Conservation (phyloP, 2,113 vertebrate species). For the Emydocephalus ijimae region DNA sequence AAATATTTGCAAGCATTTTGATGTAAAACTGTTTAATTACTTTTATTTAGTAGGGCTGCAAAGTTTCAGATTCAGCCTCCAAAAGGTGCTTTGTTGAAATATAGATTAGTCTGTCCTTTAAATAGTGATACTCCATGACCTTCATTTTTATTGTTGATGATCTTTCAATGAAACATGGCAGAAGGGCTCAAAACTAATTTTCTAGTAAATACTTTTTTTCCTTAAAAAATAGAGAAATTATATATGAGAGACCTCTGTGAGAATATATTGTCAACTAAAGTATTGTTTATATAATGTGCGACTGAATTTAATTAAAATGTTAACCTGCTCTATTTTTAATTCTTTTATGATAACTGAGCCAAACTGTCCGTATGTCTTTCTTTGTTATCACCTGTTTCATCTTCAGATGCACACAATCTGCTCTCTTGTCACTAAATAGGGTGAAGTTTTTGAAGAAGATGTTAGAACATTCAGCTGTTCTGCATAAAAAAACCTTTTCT, state of each 20-base stretch:
- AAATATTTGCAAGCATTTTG: not conserved
- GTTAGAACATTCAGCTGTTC: constrained; percentile 78
- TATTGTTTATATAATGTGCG: constrained; percentile 58
- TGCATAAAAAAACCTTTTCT: not conserved
- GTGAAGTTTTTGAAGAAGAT: constrained; percentile 80
- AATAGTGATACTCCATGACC: not conserved
- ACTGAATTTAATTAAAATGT: constrained; percentile 74
- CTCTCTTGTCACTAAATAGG: constrained; percentile 81
- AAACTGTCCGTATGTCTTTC: constrained; percentile 88
- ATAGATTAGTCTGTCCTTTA: not conserved
- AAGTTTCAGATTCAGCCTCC: not conserved
- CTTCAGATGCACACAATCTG: constrained; percentile 88
- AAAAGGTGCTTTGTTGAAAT: not conserved
- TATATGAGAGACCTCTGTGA: not conserved
- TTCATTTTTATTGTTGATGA: not conserved
- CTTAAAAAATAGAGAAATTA: constrained; percentile 35
- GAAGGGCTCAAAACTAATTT: not conserved
- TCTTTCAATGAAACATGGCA: not conserved
- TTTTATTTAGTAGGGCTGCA: not conserved
- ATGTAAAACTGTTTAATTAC: not conserved
- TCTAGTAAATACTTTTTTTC: not conserved
- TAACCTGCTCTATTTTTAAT: constrained; percentile 64
- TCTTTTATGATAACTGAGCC: constrained; percentile 81
- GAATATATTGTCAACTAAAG: constrained; percentile 38
- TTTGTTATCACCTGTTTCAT: constrained; percentile 92